phyloP scores from a whole-genome alignment of 2,888 invertebrate species.

The Ectemnius lituratus region DNA sequence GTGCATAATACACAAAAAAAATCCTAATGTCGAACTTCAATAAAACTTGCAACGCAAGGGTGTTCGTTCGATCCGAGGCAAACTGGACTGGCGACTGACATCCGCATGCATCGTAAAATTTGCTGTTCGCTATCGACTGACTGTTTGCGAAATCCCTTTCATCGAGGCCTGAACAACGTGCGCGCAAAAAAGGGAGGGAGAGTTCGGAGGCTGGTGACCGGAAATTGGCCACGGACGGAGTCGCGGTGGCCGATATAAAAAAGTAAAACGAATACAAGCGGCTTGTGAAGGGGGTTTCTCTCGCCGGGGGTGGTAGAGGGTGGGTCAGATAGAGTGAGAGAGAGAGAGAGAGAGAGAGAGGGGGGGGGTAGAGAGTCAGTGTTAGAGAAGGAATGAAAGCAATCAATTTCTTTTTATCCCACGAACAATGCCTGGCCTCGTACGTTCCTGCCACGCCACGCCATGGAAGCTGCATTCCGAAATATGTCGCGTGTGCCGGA shows the following conservation, averaged over 20 bases:
- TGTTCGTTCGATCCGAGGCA: no score
- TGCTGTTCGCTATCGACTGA: background rate
- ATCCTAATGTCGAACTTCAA: no score
- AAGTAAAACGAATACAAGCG: background rate
- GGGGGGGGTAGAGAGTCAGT: no score
- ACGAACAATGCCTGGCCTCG: conserved; percentile 30
- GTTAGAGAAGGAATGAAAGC: conserved; percentile 28
- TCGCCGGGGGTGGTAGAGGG: background rate
- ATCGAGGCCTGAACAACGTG: background rate
- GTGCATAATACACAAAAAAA: no score
- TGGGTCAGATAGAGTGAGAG: no score
- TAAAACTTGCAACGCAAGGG: no score
- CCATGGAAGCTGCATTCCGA: conserved; percentile 1
- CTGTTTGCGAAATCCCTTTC: conserved; percentile 2
- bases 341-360: background rate
- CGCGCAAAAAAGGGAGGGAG: no score
- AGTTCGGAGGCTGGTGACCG: background rate
- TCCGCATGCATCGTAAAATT: background rate
- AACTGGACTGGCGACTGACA: no score
- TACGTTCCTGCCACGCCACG: background rate
- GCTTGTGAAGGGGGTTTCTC: background rate
- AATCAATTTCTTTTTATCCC: conserved; percentile 48
- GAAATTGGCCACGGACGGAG: conserved; percentile 33
- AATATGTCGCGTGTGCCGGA: conserved; percentile 25
- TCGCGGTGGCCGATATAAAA: conserved; percentile 11